phyloP scores from a whole-genome alignment of 2,113 vertebrate genomes.

The Athene cunicularia region DNA sequence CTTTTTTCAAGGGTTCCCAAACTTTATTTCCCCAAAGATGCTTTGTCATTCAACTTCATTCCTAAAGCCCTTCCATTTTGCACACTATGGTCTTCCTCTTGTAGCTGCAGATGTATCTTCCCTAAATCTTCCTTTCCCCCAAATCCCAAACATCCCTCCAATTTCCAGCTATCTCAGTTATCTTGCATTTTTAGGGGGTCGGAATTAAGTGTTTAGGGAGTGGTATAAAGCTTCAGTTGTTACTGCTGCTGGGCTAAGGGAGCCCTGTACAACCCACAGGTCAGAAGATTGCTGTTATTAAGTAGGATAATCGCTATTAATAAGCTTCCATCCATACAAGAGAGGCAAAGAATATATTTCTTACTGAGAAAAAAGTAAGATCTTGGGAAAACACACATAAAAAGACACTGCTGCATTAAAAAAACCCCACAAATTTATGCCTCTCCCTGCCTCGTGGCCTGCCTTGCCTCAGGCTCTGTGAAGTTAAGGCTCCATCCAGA shows the following conservation, averaged over 20 bases:
- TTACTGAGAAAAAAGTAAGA: neutral
- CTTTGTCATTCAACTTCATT: constrained; percentile 15
- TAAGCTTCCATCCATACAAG: neutral
- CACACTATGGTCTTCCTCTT: neutral
- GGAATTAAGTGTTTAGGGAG: neutral
- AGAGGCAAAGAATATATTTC: neutral
- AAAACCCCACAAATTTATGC: neutral
- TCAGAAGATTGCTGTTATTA: neutral
- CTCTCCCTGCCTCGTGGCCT: neutral
- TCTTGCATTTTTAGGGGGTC: neutral
- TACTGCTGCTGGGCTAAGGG: neutral
- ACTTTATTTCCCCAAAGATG: neutral
- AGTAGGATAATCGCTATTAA: neutral
- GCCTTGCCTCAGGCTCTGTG: neutral
- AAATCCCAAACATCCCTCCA: neutral
- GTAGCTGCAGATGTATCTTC: neutral
- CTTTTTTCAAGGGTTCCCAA: constrained; percentile 26
- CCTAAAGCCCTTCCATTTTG: neutral
- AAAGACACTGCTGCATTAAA: neutral
- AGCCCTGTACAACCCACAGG: neutral
- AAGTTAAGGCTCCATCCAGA: neutral
- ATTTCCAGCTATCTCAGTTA: neutral
- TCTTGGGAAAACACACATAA: neutral
- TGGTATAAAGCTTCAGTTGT: neutral
- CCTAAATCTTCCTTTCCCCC: neutral